Conservation (phyloP, 1,140 invertebrate species). For the Drosophila varians region DNA sequence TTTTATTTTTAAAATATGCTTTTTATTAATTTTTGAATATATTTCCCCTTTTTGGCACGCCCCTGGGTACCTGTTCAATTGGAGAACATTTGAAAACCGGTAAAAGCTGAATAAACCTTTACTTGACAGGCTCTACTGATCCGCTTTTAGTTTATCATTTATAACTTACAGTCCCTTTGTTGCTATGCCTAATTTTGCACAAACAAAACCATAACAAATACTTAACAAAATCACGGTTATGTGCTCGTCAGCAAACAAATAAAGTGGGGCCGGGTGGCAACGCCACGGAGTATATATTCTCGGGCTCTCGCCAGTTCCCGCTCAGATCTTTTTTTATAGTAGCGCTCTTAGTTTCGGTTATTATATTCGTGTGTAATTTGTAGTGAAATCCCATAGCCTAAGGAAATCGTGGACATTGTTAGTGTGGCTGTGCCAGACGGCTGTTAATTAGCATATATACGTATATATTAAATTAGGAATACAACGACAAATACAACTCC, state of each 20-base stretch:
- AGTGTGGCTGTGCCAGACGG: constrained; percentile 22
- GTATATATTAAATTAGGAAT: not conserved
- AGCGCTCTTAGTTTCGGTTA: constrained; percentile 13
- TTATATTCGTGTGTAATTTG: constrained; percentile 15
- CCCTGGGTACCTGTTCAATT: not conserved
- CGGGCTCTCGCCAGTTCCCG: not conserved
- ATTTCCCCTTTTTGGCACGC: not conserved
- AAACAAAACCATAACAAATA: constrained; percentile 5
- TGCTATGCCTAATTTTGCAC: not conserved
- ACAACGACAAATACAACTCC: not conserved
- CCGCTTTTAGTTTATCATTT: not conserved
- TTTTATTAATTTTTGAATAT: too few species aligned
- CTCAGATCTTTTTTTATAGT: constrained; percentile 37
- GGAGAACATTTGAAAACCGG: not conserved
- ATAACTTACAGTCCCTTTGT: not conserved
- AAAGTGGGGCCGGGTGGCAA: constrained; percentile 12
- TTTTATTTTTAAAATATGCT: too few species aligned
- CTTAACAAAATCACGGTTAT: constrained; percentile 19
- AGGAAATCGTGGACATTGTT: constrained; percentile 16
- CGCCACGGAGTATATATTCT: constrained; percentile 26
- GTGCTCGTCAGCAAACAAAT: constrained; percentile 5
- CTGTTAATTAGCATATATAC: constrained; percentile 30
- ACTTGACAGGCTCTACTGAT: constrained; percentile 2
- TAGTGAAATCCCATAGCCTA: constrained; percentile 24
- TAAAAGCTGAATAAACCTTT: not conserved